Conservation (phyloP, 2,888 invertebrate species). For the Miltochrista miniata region DNA sequence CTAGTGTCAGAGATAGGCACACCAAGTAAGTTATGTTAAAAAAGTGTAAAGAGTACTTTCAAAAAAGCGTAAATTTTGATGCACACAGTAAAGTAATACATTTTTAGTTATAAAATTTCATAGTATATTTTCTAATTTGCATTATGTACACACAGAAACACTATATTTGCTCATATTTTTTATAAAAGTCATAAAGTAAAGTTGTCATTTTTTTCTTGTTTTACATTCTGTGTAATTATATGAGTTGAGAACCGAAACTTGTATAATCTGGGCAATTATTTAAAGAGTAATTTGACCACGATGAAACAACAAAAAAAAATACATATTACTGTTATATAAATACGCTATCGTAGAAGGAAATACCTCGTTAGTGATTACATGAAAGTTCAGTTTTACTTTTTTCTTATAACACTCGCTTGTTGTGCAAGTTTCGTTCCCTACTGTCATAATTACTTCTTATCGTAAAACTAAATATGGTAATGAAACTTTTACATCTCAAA, state of each 20-base stretch:
- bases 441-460: no score
- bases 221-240: conserved; percentile 1
- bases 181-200: background rate
- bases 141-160: background rate
- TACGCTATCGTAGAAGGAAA: conserved; percentile 1
- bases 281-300: conserved; percentile 3
- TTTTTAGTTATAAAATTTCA: background rate
- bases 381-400: background rate
- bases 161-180: background rate
- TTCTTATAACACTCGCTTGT: background rate
- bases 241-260: conserved; percentile 2
- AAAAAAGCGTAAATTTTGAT: no score
- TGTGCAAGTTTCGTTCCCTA: background rate
- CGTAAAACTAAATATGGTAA: no score
- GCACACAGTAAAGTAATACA: no score
- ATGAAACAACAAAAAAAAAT: background rate
- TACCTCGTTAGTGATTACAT: background rate
- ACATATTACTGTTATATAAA: conserved; percentile 6
- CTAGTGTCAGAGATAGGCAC: no score
- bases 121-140: background rate
- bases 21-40: no score
- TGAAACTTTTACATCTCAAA: no score
- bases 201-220: background rate
- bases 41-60: background rate
- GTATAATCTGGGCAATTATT: conserved; percentile 12